Evolutionary conservation across 2,888 invertebrate genomes (phyloP).

Genomic region (Trypoxylon attenuatum): DNA sequence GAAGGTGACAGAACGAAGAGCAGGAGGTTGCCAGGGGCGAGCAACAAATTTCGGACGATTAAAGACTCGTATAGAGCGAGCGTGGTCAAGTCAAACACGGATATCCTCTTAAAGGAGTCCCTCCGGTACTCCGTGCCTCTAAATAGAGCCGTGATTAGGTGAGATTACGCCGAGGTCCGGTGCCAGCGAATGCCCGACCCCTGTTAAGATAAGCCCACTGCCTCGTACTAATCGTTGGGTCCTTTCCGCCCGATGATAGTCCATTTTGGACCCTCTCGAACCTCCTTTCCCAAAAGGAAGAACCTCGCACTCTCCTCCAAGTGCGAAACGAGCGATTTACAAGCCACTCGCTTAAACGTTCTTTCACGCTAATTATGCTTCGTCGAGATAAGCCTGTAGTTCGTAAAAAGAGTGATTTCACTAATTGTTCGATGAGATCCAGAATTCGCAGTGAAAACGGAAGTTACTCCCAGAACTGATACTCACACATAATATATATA

Average conservation of each 20-base stretch:
- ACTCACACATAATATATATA: no score
- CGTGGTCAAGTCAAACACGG: slow-evolving; percentile 68
- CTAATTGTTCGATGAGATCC: no score
- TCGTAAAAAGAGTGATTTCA: no score
- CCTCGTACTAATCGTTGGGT: slow-evolving; percentile 66
- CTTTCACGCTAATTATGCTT: slow-evolving; percentile 20
- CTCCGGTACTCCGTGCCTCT: slow-evolving; percentile 57
- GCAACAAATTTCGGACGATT: slow-evolving; percentile 72
- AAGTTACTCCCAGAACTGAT: no score
- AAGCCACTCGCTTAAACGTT: slow-evolving; percentile 19
- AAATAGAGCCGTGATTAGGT: slow-evolving; percentile 74
- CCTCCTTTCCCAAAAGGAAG: slow-evolving; percentile 20
- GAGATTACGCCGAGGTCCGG: slow-evolving; percentile 51
- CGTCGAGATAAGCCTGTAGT: no score
- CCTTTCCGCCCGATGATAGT: slow-evolving; percentile 51
- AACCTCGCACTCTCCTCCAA: not conserved
- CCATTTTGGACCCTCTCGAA: slow-evolving; percentile 11
- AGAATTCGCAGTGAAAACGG: no score
- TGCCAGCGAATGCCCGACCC: slow-evolving; percentile 57
- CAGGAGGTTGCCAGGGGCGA: slow-evolving; percentile 49
- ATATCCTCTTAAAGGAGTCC: slow-evolving; percentile 73
- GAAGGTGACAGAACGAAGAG: slow-evolving; percentile 35
- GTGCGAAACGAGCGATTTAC: slow-evolving; percentile 38
- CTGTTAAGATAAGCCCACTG: slow-evolving; percentile 65
- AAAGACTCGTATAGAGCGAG: slow-evolving; percentile 69